phyloP scores from a whole-genome alignment of 2,113 vertebrate genomes.

The Dicaeum eximium region DNA sequence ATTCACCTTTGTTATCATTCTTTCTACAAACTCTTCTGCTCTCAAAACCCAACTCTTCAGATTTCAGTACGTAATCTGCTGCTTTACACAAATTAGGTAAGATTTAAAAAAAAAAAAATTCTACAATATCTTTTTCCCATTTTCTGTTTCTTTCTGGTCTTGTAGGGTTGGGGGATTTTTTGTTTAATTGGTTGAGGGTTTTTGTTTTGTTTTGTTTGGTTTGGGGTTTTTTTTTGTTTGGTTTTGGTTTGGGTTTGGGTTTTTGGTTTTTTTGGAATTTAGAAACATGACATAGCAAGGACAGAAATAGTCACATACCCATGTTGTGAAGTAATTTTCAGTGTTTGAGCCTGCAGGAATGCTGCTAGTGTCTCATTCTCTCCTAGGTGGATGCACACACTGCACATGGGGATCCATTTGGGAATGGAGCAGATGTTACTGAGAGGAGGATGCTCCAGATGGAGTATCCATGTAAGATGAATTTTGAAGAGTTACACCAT shows the following conservation, averaged over 20 bases:
- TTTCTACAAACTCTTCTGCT: not conserved
- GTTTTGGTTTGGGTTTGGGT: no score
- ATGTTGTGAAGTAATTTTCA: not conserved
- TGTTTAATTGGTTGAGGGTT: not conserved
- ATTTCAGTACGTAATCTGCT: rapidly evolving
- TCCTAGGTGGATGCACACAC: not conserved
- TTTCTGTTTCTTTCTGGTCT: not conserved
- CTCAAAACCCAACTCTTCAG: not conserved
- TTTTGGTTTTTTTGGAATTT: not conserved
- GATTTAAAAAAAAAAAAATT: not conserved
- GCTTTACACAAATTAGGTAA: not conserved
- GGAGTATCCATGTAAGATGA: not conserved
- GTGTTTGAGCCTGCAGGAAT: not conserved
- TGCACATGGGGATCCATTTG: not conserved
- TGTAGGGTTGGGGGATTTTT: rapidly evolving
- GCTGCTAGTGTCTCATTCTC: not conserved
- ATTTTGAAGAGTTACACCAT: not conserved
- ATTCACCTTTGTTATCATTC: not conserved
- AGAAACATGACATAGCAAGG: not conserved
- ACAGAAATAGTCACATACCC: not conserved
- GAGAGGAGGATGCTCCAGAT: not conserved
- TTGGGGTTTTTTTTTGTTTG: not conserved
- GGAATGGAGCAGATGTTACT: not conserved
- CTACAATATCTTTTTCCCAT: not conserved
- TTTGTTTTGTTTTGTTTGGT: no score